Evolutionary conservation across 2,113 vertebrate species (phyloP).

Genomic region (Osmerus eperlanus): DNA sequence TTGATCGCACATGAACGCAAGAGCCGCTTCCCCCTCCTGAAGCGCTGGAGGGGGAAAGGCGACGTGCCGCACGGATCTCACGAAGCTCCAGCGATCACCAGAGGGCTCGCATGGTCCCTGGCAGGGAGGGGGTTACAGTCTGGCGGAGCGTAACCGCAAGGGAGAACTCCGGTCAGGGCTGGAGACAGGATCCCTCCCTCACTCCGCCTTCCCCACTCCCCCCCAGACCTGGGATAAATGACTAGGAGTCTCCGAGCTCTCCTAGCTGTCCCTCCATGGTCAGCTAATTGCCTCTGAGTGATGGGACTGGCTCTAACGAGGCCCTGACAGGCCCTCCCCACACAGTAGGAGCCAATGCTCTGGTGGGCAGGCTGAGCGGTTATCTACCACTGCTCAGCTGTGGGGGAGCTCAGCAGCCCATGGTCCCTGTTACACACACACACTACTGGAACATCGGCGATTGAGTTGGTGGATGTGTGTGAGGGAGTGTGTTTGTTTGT

Average conservation of each 20-base stretch:
- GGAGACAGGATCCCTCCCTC: not conserved
- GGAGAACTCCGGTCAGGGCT: too few relatives aligned
- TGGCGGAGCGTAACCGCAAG: too few relatives aligned
- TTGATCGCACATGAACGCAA: too few relatives aligned
- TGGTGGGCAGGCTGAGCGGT: not conserved
- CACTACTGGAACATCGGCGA: not conserved
- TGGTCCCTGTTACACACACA: not conserved
- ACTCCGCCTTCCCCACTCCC: constrained; percentile 18
- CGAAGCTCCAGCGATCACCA: too few relatives aligned
- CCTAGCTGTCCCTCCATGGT: constrained; percentile 12
- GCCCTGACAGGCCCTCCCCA: constrained; percentile 19
- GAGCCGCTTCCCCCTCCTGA: too few relatives aligned
- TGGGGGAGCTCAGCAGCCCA: not conserved
- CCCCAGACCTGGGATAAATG: constrained; percentile 21
- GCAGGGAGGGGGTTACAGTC: too few relatives aligned
- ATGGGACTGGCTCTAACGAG: constrained; percentile 37
- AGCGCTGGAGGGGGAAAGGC: too few relatives aligned
- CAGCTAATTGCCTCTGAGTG: constrained; percentile 40
- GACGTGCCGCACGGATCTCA: too few relatives aligned
- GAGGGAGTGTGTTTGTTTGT: not conserved
- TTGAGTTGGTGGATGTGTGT: not conserved
- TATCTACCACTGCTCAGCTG: not conserved
- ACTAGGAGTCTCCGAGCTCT: constrained; percentile 27
- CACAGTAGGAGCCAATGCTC: not conserved
- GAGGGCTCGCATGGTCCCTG: too few relatives aligned